Conservation (phyloP, 1,140 invertebrate species). For the Philotrypesis tridentata region DNA sequence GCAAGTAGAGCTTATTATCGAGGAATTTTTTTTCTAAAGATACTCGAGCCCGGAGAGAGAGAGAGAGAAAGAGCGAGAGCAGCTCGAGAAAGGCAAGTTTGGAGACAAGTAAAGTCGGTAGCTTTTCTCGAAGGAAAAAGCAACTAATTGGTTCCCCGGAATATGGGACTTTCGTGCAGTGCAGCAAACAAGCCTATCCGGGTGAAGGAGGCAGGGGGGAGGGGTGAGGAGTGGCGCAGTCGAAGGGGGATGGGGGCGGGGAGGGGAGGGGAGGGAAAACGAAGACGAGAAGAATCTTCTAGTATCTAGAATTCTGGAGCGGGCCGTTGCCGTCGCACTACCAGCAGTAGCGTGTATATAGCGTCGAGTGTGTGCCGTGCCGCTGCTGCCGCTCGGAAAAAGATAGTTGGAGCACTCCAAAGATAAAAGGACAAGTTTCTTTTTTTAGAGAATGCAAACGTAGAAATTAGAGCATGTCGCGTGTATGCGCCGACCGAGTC, state of each 20-base stretch:
- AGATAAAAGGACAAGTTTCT: slow-evolving; percentile 58
- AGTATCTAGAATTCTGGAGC: slow-evolving; percentile 67
- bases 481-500: slow-evolving; percentile 45
- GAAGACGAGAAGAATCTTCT: slow-evolving; percentile 57
- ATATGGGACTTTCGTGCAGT: slow-evolving; percentile 59
- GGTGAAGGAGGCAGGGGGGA: not conserved
- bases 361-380: slow-evolving; percentile 59
- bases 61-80: not conserved
- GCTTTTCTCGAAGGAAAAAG: slow-evolving; percentile 62
- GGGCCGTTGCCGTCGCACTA: slow-evolving; percentile 40
- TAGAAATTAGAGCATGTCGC: slow-evolving; percentile 60
- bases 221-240: too few species aligned
- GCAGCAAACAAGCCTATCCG: slow-evolving; percentile 61
- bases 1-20: slow-evolving; percentile 36
- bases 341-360: not conserved
- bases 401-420: slow-evolving; percentile 61
- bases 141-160: slow-evolving; percentile 66
- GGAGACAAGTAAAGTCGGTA: slow-evolving; percentile 37
- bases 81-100: slow-evolving; percentile 27
- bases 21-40: slow-evolving; percentile 34
- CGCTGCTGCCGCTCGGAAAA: slow-evolving; percentile 57
- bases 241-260: too few species aligned
- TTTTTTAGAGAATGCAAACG: slow-evolving; percentile 63
- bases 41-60: not conserved
- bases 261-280: slow-evolving; percentile 50